These are phyloP conservation scores for Pao palembangensis DNA, from an alignment of 2,113 vertebrate species.

Conservation along the genomic window DNA sequence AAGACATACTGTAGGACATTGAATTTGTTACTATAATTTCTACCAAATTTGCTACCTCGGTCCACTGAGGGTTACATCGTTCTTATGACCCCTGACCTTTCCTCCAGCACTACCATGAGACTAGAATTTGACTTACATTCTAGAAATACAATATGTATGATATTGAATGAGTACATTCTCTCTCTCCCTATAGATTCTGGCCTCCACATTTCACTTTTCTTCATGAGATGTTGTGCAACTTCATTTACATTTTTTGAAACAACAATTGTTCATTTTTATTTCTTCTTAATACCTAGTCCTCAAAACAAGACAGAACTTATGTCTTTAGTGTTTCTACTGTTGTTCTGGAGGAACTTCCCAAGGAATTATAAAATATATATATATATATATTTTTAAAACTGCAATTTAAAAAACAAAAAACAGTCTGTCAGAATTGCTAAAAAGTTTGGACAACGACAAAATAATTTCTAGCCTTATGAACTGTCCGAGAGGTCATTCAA, in stretches of 20 bases:
- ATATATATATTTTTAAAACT: too few relatives aligned
- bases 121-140: conserved; percentile 2
- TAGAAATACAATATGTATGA: conserved; percentile 26
- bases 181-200: background rate
- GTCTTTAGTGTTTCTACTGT: too few relatives aligned
- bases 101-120: background rate
- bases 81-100: conserved; percentile 37
- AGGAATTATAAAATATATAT: too few relatives aligned
- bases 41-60: conserved; percentile 1
- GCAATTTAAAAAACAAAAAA: too few relatives aligned
- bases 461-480: too few relatives aligned
- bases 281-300: too few relatives aligned
- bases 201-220: background rate
- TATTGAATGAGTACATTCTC: conserved; percentile 20
- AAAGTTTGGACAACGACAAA: too few relatives aligned
- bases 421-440: too few relatives aligned
- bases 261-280: background rate
- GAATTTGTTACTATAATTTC: background rate
- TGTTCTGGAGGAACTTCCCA: too few relatives aligned
- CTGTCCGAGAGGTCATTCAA: too few relatives aligned
- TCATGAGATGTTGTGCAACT: background rate
- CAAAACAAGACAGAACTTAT: too few relatives aligned
- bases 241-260: background rate
- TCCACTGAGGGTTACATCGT: conserved; percentile 6
- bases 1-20: too few relatives aligned